phyloP scores from a whole-genome alignment of 30 jellyfish, hydroid and myxozoan species.

The Aurelia aurita complex sp. Pacific region DNA sequence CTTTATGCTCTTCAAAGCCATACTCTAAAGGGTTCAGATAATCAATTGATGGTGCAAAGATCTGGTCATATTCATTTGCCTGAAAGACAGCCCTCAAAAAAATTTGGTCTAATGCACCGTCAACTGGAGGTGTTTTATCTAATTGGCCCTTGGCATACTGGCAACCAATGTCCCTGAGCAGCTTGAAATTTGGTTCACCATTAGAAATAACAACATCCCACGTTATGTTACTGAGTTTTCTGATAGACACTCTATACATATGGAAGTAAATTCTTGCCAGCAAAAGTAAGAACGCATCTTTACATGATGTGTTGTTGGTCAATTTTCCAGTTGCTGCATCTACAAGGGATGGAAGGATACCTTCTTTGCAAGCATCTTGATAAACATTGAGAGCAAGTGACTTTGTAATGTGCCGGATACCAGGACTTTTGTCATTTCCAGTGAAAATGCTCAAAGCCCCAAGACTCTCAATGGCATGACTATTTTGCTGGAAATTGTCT shows the following conservation, averaged over 20 bases:
- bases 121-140: constrained; percentile 25
- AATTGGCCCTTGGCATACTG: constrained; percentile 28
- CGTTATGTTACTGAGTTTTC: constrained; percentile 22
- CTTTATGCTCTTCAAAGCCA: constrained; percentile 23
- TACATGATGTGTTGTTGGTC: constrained; percentile 2
- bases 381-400: constrained; percentile 3
- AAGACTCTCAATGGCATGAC: constrained; percentile 23
- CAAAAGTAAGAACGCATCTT: neutral
- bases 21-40: constrained; percentile 19
- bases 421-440: constrained; percentile 43
- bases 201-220: constrained; percentile 15
- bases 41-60: neutral
- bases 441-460: constrained; percentile 31
- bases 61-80: constrained; percentile 54
- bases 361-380: constrained; percentile 18
- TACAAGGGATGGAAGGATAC: constrained; percentile 1
- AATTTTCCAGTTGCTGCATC: constrained; percentile 15
- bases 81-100: constrained; percentile 20
- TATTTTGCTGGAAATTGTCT: neutral
- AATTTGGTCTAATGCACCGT: constrained; percentile 28
- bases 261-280: constrained; percentile 19
- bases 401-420: constrained; percentile 16
- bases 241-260: constrained; percentile 23
- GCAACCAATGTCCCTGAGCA: constrained; percentile 42
- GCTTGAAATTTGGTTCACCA: constrained; percentile 42